Base-by-base conservation (phyloP, 2,113 vertebrate species). In the Alaudala cheleensis region DNA sequence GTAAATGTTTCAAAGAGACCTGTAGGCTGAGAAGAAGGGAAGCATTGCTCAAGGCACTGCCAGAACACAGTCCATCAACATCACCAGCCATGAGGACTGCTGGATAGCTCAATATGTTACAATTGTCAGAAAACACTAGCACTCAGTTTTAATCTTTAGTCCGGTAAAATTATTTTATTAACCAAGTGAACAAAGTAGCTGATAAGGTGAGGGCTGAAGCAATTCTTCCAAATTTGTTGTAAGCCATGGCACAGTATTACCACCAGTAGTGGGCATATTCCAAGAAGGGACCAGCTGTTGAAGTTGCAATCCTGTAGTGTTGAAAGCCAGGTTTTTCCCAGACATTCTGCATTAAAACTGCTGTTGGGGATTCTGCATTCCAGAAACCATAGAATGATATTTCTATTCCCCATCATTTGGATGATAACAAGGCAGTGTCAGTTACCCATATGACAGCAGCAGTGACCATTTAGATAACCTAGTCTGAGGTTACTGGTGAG, bases 1-100 rank as follows among this genome's bases (percentile, higher is more conserved):
- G 3, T 15, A 28, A 0, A 0, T 2, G 0, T 45, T 78, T 62
- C 25, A 65, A 65, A 37, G 51, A 58, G 22, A 81, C 3, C 1
- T 1, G 2, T 2, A 11, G 10, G 15, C 37, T 53, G 11, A 57
- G 37, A 40, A 69, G 28, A 31, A 0, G 0, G 10, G 9, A 73
- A 57, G 28, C 6, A 21, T 51, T 66, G 37, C 29, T n/a, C 19
- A 44, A 66, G 45, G 22, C 12, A 15, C 22, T 50, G 23, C 23
- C 26, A 70, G 69, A 77, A 33, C 12, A 66, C 0, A 0, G 22
- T 17, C n/a, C 6, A 0, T 34, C 33, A 67, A 79, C 56, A 65
- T 6, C 33, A 20, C 15, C 25, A 64, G 40, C 24, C 22, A 2
- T 9, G 18, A 50, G 4, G 5, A 37, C 22, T 18, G 42, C 28